Evolutionary conservation across 2,888 invertebrate species (phyloP), one percentile per base, ranked within the genome.

Genomic region (Drosophila mayaguana): DNA sequence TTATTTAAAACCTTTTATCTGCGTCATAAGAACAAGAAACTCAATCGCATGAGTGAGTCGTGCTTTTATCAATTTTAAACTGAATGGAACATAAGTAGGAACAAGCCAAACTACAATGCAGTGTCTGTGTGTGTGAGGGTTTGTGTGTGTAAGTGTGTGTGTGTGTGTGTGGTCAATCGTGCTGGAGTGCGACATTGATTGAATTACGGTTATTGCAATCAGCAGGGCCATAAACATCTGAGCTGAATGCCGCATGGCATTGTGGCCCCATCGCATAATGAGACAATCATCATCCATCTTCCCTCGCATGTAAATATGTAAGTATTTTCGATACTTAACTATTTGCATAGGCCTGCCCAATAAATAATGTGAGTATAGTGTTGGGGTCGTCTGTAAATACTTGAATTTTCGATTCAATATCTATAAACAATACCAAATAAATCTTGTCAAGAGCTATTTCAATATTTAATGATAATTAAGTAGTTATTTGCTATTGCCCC

Each of bases 1-100:
- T 78, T 72, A 72, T 74, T 57, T 80, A 78, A 75, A 59, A 55
- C 66, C 64, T 72, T 75, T 70, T 68, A 70, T 76, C 45, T 22
- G 42, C 4, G 7, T 11, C 16, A 43, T 11, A 28, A 25, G 48
- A 48, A 43, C 46, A 50, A 59, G 54, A 63, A 50, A 54, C 48
- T 56, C 62, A 42, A 53, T 60, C 55, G 62, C 63, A 45, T 54
- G 62, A 55, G 38, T n/a, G 46, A 22, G 53, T 55, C 53, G 67
- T 55, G 48, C 60, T 63, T 77, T 75, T 18, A 63, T 72, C 60
- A 74, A 64, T 68, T 70, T 80, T 60, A 72, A 80, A 66, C 57
- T 56, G 62, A 72, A 75, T 54, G 69, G 4, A 72, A 34, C 42
- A 48, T 20, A 63, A 77, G 46, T 72, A n/a, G 14, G 8, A 3